Conservation (phyloP, 1,140 invertebrate genomes). For the Saxidomus purpurata region DNA sequence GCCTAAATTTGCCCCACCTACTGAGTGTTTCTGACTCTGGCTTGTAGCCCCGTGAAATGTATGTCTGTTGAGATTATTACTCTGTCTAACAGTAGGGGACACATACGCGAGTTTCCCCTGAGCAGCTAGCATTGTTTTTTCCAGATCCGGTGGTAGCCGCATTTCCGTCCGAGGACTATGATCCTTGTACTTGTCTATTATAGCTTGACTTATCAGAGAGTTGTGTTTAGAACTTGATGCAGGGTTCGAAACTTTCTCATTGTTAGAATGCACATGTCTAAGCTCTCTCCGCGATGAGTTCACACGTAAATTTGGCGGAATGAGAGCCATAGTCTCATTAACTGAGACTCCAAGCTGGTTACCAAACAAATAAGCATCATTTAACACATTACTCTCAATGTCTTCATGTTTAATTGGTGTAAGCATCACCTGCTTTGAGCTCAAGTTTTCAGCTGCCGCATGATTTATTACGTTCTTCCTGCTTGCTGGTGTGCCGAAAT, state of each 20-base stretch:
- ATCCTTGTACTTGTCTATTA: slow-evolving; percentile 46
- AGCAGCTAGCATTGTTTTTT: slow-evolving; percentile 79
- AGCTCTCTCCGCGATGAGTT: slow-evolving; percentile 25
- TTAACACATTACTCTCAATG: slow-evolving; percentile 60
- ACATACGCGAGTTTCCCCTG: slow-evolving; percentile 84
- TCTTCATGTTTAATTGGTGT: slow-evolving; percentile 83
- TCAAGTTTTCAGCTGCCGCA: slow-evolving; percentile 91
- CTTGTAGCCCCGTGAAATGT: slow-evolving; percentile 56
- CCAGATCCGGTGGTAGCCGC: slow-evolving; percentile 75
- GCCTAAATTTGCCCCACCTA: slow-evolving; percentile 71
- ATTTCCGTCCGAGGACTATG: slow-evolving; percentile 79
- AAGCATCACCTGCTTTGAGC: slow-evolving; percentile 68
- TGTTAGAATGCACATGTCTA: slow-evolving; percentile 1
- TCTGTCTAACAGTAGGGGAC: slow-evolving; percentile 81
- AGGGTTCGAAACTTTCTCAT: slow-evolving; percentile 74
- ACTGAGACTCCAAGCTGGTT: slow-evolving; percentile 43
- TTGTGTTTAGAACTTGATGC: slow-evolving; percentile 31
- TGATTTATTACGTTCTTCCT: slow-evolving; percentile 88
- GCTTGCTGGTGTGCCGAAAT: slow-evolving; percentile 48
- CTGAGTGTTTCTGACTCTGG: slow-evolving; percentile 57
- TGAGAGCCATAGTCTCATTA: slow-evolving; percentile 63
- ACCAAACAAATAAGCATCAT: slow-evolving; percentile 66
- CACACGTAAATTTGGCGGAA: slow-evolving; percentile 63
- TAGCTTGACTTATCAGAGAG: slow-evolving; percentile 11
- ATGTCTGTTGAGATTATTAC: slow-evolving; percentile 66